Base-by-base conservation (phyloP, 2,797 vertebrate genomes). In the Periparus ater region DNA sequence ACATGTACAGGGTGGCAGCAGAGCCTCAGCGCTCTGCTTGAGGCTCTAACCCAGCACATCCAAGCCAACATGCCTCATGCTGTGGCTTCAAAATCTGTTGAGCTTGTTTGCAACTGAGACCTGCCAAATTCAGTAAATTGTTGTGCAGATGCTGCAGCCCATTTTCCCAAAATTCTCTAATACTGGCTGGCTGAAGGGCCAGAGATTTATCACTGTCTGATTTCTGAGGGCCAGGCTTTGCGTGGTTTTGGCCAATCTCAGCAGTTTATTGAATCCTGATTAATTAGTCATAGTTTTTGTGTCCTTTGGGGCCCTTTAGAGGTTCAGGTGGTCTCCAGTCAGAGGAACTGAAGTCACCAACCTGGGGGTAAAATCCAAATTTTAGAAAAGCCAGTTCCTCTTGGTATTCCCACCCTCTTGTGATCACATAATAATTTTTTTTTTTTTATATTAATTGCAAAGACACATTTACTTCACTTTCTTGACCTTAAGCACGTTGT, bases 401-500 rank as follows among this genome's bases (percentile, higher is more conserved):
- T 54, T 50, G 54, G 29, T 0, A 0, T 72, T 66, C n/a, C 83
- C 47, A 71, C 25, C 15, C 19, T 71, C 15, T 34, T 0, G 0
- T 53, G 34, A 44, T 47, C 54, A 40, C 3, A 1, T 23, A 7
- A 61, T 20, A 2, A 20, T 48, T 34, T 17, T 27, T 48, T 34
- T 17, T 27, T 17, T 75, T 79, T 45, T 5, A 5, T 61, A 26
- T 50, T 47, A 50, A 67, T 54, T 85, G 26, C 5, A 3, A 54
- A 40, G 27, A 23, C 5, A 30, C 4, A 2, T 54, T 82, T 63
- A 4, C 6, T 50, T 78, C 17, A 12, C 32, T 32, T 48, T 74
- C 26, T 25, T 62, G 18, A 19, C 3, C 1, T 34, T 12, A 18
- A 67, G 11, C 32, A 54, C 8, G 0, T 54, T 6, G 5, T 34